These are phyloP conservation scores for Apamea crenata DNA, from an alignment of 2,888 invertebrate species.

Conservation along the genomic window DNA sequence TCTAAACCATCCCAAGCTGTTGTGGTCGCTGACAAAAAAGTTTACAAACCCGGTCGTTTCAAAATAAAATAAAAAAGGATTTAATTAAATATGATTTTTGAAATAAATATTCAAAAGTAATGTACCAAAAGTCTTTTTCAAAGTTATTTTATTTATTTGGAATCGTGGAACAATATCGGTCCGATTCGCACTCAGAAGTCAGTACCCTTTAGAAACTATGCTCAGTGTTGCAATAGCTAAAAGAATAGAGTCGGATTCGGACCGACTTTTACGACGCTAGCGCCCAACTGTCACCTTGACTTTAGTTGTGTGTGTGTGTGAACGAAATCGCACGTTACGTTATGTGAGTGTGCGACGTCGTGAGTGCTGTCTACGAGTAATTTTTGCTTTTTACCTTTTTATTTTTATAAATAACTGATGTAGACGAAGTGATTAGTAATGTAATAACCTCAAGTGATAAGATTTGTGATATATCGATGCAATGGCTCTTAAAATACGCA, in stretches of 20 bases:
- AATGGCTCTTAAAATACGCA: conserved; percentile 85
- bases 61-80: background rate
- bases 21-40: conserved; percentile 13
- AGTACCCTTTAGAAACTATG: conserved; percentile 5
- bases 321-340: conserved; percentile 87
- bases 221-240: conserved; percentile 66
- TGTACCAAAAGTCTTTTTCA: background rate
- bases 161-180: conserved; percentile 12
- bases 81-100: no score
- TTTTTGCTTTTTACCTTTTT: conserved; percentile 90
- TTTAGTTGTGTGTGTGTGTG: conserved; percentile 73
- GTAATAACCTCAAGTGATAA: conserved; percentile 87
- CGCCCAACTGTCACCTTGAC: conserved; percentile 82
- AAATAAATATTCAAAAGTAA: background rate
- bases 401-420: conserved; percentile 88
- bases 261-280: conserved; percentile 73
- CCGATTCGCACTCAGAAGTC: conserved; percentile 23
- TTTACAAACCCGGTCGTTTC: background rate
- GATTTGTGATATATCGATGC: conserved; percentile 86
- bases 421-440: conserved; percentile 85
- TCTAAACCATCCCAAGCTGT: background rate
- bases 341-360: conserved; percentile 89
- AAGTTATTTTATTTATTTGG: background rate
- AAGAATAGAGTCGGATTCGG: conserved; percentile 56
- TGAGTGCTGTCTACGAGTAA: conserved; percentile 88